phyloP scores from a whole-genome alignment of 2,797 vertebrate species.

The Falco biarmicus region DNA sequence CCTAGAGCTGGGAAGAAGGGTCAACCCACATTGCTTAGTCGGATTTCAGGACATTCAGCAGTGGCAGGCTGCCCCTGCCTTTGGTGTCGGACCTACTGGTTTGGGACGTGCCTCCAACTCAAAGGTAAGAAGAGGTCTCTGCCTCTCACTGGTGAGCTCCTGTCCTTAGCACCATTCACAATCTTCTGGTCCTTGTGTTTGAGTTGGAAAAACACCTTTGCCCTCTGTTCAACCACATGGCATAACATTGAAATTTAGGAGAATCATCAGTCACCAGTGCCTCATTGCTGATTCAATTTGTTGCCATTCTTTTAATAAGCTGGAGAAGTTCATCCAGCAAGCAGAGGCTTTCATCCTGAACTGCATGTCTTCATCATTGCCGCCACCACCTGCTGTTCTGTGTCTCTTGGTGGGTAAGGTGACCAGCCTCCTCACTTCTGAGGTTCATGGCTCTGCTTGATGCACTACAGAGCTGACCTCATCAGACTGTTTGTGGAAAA shows the following conservation, averaged over 20 bases:
- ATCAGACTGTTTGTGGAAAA: neutral
- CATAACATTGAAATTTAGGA: neutral
- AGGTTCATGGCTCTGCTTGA: neutral
- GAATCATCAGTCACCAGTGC: neutral
- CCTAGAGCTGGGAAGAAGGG: slow-evolving; percentile 63
- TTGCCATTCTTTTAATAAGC: neutral
- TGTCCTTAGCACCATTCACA: slow-evolving; percentile 29
- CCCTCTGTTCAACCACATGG: neutral
- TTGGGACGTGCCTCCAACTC: slow-evolving; percentile 55
- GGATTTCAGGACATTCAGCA: slow-evolving; percentile 48
- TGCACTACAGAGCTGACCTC: neutral
- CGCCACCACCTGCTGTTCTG: neutral
- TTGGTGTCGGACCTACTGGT: slow-evolving; percentile 55
- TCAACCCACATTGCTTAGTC: slow-evolving; percentile 50
- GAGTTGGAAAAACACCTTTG: slow-evolving; percentile 33
- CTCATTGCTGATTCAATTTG: neutral
- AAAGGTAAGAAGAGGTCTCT: slow-evolving; percentile 58
- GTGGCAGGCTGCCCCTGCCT: slow-evolving; percentile 52
- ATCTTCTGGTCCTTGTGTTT: neutral
- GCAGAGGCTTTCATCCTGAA: neutral
- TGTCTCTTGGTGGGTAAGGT: neutral
- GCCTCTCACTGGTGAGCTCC: slow-evolving; percentile 13
- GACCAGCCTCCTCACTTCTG: neutral
- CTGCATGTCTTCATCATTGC: neutral
- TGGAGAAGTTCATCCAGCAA: neutral